Conservation (phyloP, 2,797 vertebrate genomes). For the Squalus acanthias region DNA sequence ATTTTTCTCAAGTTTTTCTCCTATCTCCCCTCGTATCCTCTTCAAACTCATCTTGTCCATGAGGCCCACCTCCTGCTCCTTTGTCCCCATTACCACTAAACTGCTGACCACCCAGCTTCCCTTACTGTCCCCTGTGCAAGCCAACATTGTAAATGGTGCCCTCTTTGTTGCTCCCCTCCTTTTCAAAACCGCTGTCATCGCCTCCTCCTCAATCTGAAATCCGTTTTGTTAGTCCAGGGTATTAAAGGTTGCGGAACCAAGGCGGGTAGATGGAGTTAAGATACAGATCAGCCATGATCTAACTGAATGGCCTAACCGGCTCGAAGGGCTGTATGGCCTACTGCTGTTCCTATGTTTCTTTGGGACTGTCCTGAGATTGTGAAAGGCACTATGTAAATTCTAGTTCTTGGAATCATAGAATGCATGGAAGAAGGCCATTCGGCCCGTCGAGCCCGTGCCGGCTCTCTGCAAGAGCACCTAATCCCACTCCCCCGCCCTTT, state of each 20-base stretch:
- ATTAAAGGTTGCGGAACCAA: not conserved
- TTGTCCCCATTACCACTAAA: not conserved
- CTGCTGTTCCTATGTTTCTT: not conserved
- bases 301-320: not conserved
- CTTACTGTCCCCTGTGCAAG: not conserved
- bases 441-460: too few species aligned
- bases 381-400: not conserved
- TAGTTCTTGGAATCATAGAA: too few species aligned
- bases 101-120: not conserved
- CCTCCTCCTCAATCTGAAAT: not conserved
- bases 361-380: not conserved
- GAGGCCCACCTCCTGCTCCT: not conserved
- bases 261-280: not conserved
- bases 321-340: not conserved
- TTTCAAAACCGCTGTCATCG: not conserved
- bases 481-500: too few species aligned
- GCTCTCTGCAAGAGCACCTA: too few species aligned
- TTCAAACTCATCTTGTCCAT: not conserved
- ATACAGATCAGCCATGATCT: not conserved
- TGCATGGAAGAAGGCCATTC: too few species aligned
- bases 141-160: not conserved
- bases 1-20: not conserved
- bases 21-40: not conserved
- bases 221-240: not conserved
- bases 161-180: not conserved